phyloP scores from a whole-genome alignment of 2,888 invertebrate species.

The Antheraea assamensis region DNA sequence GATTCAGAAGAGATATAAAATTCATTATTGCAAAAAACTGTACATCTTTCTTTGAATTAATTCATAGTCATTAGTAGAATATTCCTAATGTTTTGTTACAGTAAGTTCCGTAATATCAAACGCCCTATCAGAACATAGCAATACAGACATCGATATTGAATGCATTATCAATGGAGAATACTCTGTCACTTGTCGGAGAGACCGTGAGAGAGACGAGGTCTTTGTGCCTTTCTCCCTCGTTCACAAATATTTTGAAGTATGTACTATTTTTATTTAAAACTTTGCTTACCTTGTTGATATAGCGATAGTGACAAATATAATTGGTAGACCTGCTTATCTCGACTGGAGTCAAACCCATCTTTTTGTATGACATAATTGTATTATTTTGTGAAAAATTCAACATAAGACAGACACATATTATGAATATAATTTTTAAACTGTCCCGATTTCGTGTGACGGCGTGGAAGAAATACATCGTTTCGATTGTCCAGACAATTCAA shows the following conservation, averaged over 20 bases:
- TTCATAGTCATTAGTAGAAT: background rate
- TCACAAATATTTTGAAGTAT: conserved; percentile 95
- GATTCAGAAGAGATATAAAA: too few species aligned
- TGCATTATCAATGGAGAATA: conserved; percentile 95
- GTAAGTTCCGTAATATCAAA: conserved; percentile 58
- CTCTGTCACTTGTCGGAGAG: conserved; percentile 88
- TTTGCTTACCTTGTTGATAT: background rate
- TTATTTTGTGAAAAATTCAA: too few species aligned
- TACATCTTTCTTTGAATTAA: background rate
- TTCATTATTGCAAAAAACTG: background rate
- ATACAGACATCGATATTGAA: conserved; percentile 85
- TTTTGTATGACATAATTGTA: too few species aligned
- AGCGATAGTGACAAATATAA: background rate
- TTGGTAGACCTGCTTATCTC: too few species aligned
- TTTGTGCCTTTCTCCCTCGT: conserved; percentile 96
- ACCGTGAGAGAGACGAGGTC: conserved; percentile 89
- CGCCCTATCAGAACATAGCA: conserved; percentile 47
- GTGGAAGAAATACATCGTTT: too few species aligned
- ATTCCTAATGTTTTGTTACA: conserved; percentile 28
- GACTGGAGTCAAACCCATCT: too few species aligned
- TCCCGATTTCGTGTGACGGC: too few species aligned
- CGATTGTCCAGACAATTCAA: too few species aligned
- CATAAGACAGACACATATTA: too few species aligned
- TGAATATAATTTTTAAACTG: too few species aligned
- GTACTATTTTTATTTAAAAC: conserved; percentile 25